These are phyloP conservation scores for Epistrophe eligans DNA, from an alignment of 2,888 invertebrate species.

Conservation along the genomic window DNA sequence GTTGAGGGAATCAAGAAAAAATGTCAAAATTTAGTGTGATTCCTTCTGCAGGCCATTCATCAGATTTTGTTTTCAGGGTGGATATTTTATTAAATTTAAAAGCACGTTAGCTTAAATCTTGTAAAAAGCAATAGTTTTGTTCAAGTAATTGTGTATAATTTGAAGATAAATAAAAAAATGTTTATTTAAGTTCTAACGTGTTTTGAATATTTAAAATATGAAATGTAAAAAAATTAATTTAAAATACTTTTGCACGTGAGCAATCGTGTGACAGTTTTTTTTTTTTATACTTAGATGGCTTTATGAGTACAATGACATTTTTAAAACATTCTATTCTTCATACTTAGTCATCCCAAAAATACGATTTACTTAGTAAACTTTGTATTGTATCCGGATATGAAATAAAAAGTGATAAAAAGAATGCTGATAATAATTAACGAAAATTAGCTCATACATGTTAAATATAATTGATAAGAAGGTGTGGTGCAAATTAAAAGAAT, in stretches of 20 bases:
- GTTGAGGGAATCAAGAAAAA: too few relatives aligned
- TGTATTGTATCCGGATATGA: too few relatives aligned
- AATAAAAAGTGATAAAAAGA: not conserved
- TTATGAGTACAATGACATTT: conserved; percentile 17
- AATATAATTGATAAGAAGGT: conserved; percentile 7
- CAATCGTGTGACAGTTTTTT: not conserved
- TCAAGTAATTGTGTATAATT: too few relatives aligned
- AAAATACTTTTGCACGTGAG: conserved; percentile 11
- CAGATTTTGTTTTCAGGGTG: too few relatives aligned
- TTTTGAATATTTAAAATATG: conserved; percentile 3
- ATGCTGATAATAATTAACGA: not conserved
- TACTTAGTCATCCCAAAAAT: not conserved
- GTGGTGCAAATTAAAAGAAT: not conserved
- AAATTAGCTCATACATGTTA: not conserved
- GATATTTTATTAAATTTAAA: too few relatives aligned
- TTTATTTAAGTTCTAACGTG: too few relatives aligned
- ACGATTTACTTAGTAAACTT: not conserved
- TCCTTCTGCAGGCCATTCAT: too few relatives aligned
- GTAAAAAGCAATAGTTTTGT: too few relatives aligned
- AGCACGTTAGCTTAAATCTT: too few relatives aligned
- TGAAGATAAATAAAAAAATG: too few relatives aligned
- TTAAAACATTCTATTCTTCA: not conserved
- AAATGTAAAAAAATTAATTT: too few relatives aligned
- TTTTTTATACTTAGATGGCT: not conserved
- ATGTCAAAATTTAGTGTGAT: too few relatives aligned